Percentiles rank a stretch among this genome's conserved stretches.
Conservation (phyloP, 2,797 vertebrate genomes). For the Ptychadena robeensis region DNA sequence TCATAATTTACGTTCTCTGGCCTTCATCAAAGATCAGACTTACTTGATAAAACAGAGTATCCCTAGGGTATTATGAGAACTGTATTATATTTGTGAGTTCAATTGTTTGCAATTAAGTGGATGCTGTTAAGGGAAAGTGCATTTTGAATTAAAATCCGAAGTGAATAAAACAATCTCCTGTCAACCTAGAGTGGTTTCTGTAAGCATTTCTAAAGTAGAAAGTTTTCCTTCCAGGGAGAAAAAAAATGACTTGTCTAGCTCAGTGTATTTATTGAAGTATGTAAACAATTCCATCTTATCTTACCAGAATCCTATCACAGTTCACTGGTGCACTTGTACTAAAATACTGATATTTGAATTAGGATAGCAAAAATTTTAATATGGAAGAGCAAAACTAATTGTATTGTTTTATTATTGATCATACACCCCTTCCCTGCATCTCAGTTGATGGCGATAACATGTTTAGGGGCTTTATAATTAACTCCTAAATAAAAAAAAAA, state of each 20-base stretch:
- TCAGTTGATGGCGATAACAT: no score
- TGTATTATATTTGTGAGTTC: constrained; percentile 52
- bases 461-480: no score
- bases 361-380: neutral
- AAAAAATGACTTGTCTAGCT: neutral
- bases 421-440: no score
- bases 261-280: neutral
- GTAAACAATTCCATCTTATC: constrained; percentile 4
- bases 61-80: constrained; percentile 29
- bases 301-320: neutral
- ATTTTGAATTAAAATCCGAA: constrained; percentile 22
- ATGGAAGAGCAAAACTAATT: no score
- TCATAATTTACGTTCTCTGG: constrained; percentile 50
- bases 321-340: neutral
- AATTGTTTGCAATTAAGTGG: constrained; percentile 45
- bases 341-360: neutral
- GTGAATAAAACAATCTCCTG: constrained; percentile 22
- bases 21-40: constrained; percentile 46
- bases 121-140: constrained; percentile 23
- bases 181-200: constrained; percentile 19
- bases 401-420: no score
- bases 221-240: neutral
- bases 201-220: constrained; percentile 30
- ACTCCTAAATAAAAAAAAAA: no score
- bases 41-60: constrained; percentile 31